Conservation (phyloP, 2,797 vertebrate species). For the Glossophaga mutica region DNA sequence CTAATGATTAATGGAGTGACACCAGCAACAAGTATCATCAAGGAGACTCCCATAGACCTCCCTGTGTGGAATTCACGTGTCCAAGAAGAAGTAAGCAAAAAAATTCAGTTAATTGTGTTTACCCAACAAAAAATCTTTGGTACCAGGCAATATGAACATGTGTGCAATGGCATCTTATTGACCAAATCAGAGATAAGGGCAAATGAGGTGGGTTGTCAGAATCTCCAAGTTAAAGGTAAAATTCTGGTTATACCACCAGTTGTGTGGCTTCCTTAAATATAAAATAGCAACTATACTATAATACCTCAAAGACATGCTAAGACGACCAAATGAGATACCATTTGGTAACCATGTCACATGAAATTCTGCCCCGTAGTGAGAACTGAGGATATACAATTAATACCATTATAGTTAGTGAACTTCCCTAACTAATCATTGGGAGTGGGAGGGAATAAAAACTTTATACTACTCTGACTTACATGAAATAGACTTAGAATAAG, state of each 20-base stretch:
- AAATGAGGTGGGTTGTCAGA: neutral
- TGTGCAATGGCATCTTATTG: neutral
- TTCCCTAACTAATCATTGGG: no score
- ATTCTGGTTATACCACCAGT: neutral
- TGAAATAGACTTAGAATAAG: neutral
- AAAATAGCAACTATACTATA: neutral
- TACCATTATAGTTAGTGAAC: no score
- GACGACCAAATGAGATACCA: neutral
- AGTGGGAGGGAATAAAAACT: neutral
- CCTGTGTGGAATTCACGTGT: accelerated
- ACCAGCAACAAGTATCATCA: accelerated
- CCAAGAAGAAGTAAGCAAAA: neutral
- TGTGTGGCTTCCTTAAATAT: neutral
- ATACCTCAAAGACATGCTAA: neutral
- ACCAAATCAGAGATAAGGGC: neutral
- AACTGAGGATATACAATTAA: neutral
- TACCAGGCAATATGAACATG: neutral
- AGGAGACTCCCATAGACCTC: neutral
- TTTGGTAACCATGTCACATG: accelerated
- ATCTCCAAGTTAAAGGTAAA: neutral
- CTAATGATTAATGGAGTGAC: neutral
- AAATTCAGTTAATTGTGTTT: neutral
- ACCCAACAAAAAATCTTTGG: neutral
- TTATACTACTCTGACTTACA: neutral
- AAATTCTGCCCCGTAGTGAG: neutral